Conservation (phyloP, 2,797 vertebrate species). For the Lycodopsis pacificus region DNA sequence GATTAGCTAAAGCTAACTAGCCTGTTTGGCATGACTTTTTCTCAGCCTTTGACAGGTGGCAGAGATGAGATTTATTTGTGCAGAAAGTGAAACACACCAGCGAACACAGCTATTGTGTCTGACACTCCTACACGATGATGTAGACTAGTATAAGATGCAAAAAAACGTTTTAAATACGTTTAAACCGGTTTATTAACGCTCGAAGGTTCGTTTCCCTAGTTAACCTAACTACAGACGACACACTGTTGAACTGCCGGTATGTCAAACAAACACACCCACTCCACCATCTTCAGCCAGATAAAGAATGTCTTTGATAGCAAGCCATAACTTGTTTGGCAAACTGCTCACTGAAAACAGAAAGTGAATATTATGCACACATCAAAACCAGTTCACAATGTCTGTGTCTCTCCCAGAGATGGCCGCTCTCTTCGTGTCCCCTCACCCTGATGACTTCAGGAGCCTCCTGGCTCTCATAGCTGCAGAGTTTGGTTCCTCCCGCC, state of each 20-base stretch:
- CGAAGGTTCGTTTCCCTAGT: neutral
- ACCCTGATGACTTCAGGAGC: slow-evolving; percentile 91
- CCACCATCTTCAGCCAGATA: neutral
- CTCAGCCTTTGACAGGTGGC: slow-evolving; percentile 57
- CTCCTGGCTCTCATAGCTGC: slow-evolving; percentile 87
- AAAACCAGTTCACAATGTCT: neutral
- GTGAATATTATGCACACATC: no score
- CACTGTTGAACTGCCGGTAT: neutral
- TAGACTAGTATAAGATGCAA: neutral
- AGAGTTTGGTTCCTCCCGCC: slow-evolving; percentile 75
- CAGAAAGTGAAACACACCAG: neutral
- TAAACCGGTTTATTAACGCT: neutral
- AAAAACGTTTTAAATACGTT: neutral
- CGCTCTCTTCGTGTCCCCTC: slow-evolving; percentile 85
- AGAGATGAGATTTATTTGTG: neutral
- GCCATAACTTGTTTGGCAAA: neutral
- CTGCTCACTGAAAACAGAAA: neutral
- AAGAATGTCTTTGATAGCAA: neutral
- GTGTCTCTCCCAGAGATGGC: slow-evolving; percentile 81
- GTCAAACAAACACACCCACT: slow-evolving; percentile 11
- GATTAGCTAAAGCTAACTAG: slow-evolving; percentile 57
- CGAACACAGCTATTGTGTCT: neutral
- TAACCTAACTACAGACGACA: neutral
- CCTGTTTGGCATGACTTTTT: slow-evolving; percentile 11
- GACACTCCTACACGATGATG: neutral